Base-by-base conservation (phyloP, 2,888 invertebrate species). In the Zeuzera pyrina region DNA sequence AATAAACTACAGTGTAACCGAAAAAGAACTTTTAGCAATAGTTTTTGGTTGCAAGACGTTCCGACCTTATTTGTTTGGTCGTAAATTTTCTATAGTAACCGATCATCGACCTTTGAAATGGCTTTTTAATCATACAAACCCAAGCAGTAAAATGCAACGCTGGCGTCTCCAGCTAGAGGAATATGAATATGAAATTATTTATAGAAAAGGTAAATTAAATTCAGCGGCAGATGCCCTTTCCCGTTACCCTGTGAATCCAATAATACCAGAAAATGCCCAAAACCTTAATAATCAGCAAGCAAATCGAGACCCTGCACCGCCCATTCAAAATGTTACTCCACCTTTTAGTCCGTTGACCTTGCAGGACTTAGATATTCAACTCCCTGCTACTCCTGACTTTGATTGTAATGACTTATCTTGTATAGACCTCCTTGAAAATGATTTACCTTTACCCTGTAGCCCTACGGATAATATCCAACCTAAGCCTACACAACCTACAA, bases 161-260 rank as follows among this genome's bases (percentile, higher is more conserved):
- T 41, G 7, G 14, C 3, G 6, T 3, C 11, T 8, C 29, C 39
- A 2, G 40, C 40, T 12, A 1, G 38, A 13, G 31, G 38, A 21
- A 7, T 47, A 2, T 16, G 37, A 11, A 6, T 24, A 2, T 35
- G 15, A 8, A 38, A 43, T 16, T 12, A n/a, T n/a, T 42, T 43
- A 35, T n/a, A n/a, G n/a, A n/a, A n/a, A n/a, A n/a, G n/a, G 19
- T 19, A 19, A 19, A 19, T 6, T 19, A 5, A 19, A 19, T 19
- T 6, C 5, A 6, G 8, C 5, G 5, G 19, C 19, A 6, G 8
- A 19, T 19, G 19, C 19, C 8, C 8, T 19, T 6, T 19, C 19
- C 8, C 5, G 19, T 6, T 19, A 19, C 61, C 32, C 56, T 3
- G 45, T 53, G 1, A 64, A 68, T 35, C 45, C 45, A 1, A n/a